Evolutionary conservation across 2,113 vertebrate genomes (phyloP).

Genomic region (Phyllostomus hastatus): DNA sequence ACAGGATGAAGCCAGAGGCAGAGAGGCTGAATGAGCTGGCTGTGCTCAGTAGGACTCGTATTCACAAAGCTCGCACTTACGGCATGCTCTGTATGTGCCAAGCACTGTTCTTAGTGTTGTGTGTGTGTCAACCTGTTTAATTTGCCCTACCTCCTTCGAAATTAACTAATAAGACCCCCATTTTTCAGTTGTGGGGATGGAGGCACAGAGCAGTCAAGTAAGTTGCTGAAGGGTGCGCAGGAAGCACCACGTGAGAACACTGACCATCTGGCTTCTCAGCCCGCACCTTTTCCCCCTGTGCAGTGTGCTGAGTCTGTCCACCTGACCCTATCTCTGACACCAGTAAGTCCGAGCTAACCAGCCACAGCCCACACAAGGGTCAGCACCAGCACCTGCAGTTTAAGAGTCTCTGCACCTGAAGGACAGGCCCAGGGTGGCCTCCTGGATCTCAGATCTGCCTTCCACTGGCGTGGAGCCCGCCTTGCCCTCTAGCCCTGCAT

Average conservation of each 20-base stretch:
- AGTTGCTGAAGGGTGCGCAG: background rate
- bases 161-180: accelerated
- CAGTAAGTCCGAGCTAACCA: background rate
- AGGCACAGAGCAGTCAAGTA: background rate
- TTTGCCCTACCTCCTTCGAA: background rate
- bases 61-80: background rate
- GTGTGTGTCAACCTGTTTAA: background rate
- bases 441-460: background rate
- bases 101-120: background rate
- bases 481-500: background rate
- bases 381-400: background rate
- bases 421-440: background rate
- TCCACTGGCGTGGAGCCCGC: background rate
- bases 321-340: background rate
- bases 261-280: background rate
- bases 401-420: background rate
- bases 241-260: background rate
- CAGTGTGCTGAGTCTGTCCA: background rate
- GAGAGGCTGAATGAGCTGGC: background rate
- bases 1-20: background rate
- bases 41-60: accelerated
- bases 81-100: background rate
- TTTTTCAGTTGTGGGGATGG: background rate
- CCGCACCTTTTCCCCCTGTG: accelerated
- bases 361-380: background rate